Percentiles rank a stretch among this genome's conserved stretches.
Conservation (phyloP, 2,888 invertebrate genomes). For the Cremastobaeus sp. region DNA sequence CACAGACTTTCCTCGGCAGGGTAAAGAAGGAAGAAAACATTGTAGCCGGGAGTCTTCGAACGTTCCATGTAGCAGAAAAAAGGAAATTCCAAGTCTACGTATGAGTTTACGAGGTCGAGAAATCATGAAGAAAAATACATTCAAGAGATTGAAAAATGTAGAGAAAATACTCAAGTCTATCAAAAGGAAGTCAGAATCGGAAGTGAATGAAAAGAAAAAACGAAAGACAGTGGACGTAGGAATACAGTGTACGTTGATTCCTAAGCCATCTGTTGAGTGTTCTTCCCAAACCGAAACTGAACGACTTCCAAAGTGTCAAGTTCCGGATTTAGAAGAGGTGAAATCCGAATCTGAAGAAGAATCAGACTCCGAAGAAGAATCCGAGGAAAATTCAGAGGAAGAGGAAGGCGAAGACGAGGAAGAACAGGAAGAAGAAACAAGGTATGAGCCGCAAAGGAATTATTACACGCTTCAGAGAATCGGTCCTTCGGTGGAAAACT, state of each 20-base stretch:
- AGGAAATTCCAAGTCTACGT: neutral
- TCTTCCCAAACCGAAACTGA: constrained; percentile 42
- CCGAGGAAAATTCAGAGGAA: constrained; percentile 39
- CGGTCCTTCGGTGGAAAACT: neutral
- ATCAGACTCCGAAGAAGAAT: constrained; percentile 45
- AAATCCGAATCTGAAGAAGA: constrained; percentile 64
- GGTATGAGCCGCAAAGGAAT: neutral
- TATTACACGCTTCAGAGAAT: constrained; percentile 6
- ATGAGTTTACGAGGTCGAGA: neutral
- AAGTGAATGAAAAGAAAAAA: neutral
- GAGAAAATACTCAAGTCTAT: neutral
- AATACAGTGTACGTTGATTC: constrained; percentile 68
- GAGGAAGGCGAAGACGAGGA: constrained; percentile 39
- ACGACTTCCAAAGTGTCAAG: constrained; percentile 56
- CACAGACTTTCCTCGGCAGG: neutral
- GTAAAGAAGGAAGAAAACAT: constrained; percentile 23
- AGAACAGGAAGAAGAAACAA: constrained; percentile 34
- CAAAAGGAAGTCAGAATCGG: neutral
- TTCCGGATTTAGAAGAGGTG: constrained; percentile 63
- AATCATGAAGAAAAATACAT: neutral
- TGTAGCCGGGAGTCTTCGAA: constrained; percentile 27
- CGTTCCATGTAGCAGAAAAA: constrained; percentile 9
- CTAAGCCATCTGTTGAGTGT: constrained; percentile 59
- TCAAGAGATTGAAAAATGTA: constrained; percentile 8
- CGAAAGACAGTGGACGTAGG: constrained; percentile 64